phyloP scores from a whole-genome alignment of 2,888 invertebrate species.

The Raillietiella orientalis region DNA sequence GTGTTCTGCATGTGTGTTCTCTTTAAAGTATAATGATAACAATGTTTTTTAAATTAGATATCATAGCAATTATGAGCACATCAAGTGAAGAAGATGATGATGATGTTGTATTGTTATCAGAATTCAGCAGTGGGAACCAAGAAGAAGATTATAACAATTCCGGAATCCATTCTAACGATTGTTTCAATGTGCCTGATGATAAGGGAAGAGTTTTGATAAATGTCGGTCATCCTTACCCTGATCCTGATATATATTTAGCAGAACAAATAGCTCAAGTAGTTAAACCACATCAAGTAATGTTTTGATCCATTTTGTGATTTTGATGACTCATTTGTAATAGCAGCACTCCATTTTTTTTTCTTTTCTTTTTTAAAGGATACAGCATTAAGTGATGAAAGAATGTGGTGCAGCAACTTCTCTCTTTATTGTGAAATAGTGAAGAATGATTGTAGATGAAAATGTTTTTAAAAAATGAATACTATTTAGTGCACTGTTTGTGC shows the following conservation, averaged over 20 bases:
- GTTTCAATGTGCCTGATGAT: conserved; percentile 62
- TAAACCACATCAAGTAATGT: conserved; percentile 63
- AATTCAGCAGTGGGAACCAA: conserved; percentile 38
- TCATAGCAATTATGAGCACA: conserved; percentile 9
- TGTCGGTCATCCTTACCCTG: conserved; percentile 63
- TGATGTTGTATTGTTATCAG: conserved; percentile 52
- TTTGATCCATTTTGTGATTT: neutral
- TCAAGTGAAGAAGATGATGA: conserved; percentile 26
- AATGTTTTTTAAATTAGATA: too few relatives aligned
- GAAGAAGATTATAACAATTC: conserved; percentile 68
- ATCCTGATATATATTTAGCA: conserved; percentile 65
- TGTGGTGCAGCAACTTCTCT: too few relatives aligned
- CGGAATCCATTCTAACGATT: conserved; percentile 72
- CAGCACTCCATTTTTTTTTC: too few relatives aligned
- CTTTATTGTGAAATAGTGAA: too few relatives aligned
- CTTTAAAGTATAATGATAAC: too few relatives aligned
- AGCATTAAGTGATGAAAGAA: too few relatives aligned
- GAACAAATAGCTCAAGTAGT: conserved; percentile 59
- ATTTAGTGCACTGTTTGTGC: too few relatives aligned
- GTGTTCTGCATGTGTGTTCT: too few relatives aligned
- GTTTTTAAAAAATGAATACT: too few relatives aligned
- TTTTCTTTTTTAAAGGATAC: too few relatives aligned
- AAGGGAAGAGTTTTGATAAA: conserved; percentile 72
- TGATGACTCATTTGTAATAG: too few relatives aligned
- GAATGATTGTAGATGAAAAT: too few relatives aligned